These are phyloP conservation scores for Perizoma affinitatum DNA, from an alignment of 2,888 invertebrate species.

Conservation along the genomic window DNA sequence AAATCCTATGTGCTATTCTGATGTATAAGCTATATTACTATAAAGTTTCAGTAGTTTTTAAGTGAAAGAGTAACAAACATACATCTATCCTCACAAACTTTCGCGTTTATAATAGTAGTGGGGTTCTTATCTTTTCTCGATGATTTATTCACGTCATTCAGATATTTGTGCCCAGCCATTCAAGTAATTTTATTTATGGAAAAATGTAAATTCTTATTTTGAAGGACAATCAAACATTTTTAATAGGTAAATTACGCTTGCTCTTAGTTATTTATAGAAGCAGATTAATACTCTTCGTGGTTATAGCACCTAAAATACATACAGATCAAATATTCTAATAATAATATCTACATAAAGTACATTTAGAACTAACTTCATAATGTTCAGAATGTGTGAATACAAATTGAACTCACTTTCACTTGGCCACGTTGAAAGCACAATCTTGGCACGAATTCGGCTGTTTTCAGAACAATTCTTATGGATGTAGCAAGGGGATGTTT, in stretches of 20 bases:
- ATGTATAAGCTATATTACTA: no score
- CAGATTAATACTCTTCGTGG: no score
- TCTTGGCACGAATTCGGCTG: slow-evolving; percentile 37
- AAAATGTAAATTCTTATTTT: slow-evolving; percentile 4
- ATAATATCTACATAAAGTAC: no score
- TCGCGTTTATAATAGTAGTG: no score
- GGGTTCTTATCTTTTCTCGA: slow-evolving; percentile 5
- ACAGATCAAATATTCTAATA: no score
- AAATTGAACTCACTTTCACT: background rate
- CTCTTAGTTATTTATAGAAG: no score
- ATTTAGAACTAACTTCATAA: no score
- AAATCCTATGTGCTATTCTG: no score
- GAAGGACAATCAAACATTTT: slow-evolving; percentile 7
- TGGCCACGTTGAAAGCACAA: background rate
- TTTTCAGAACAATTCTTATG: slow-evolving; percentile 36
- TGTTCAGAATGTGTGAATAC: background rate
- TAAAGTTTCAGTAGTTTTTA: no score
- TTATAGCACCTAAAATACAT: no score
- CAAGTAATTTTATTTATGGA: slow-evolving; percentile 25
- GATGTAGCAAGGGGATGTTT: slow-evolving; percentile 23
- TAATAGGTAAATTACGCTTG: background rate
- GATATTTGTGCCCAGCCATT: slow-evolving; percentile 20
- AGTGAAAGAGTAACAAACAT: no score
- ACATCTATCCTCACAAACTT: no score
- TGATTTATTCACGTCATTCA: slow-evolving; percentile 15